phyloP scores from a whole-genome alignment of 2,113 vertebrate genomes.

The Pogonocichla stellata region DNA sequence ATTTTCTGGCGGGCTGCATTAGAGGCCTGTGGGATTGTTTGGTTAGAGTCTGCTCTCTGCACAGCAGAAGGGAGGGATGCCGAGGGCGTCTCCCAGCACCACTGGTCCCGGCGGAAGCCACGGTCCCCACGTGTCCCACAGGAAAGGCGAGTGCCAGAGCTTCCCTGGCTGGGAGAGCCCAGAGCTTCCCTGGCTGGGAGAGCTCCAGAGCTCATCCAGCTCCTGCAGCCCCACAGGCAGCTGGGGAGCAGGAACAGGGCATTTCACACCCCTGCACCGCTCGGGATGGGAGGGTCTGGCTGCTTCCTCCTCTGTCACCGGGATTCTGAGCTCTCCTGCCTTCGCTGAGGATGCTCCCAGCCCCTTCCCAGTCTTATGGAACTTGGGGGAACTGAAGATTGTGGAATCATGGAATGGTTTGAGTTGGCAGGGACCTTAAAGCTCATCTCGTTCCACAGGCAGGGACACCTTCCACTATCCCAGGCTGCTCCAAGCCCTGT shows the following conservation, averaged over 20 bases:
- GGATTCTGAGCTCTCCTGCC: background rate
- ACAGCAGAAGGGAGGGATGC: accelerated
- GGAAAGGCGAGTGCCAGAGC: background rate
- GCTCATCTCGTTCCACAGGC: accelerated
- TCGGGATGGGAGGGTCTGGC: accelerated
- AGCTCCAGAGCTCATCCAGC: background rate
- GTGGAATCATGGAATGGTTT: background rate
- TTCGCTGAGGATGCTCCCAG: accelerated
- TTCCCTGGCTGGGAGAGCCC: background rate
- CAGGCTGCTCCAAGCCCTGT: accelerated
- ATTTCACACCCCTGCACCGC: background rate
- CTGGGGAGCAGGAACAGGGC: background rate
- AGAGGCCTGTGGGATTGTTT: accelerated
- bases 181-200: background rate
- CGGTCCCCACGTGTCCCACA: background rate
- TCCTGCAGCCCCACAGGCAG: background rate
- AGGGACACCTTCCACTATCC: background rate
- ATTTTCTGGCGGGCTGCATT: background rate
- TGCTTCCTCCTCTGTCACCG: background rate
- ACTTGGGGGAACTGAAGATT: background rate
- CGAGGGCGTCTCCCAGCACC: background rate
- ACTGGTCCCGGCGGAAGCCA: accelerated
- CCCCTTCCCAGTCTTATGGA: background rate
- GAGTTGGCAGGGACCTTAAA: background rate
- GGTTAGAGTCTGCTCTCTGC: background rate